Evolutionary conservation across 2,888 invertebrate species (phyloP).

Genomic region (Lepetodrilus schrolli): DNA sequence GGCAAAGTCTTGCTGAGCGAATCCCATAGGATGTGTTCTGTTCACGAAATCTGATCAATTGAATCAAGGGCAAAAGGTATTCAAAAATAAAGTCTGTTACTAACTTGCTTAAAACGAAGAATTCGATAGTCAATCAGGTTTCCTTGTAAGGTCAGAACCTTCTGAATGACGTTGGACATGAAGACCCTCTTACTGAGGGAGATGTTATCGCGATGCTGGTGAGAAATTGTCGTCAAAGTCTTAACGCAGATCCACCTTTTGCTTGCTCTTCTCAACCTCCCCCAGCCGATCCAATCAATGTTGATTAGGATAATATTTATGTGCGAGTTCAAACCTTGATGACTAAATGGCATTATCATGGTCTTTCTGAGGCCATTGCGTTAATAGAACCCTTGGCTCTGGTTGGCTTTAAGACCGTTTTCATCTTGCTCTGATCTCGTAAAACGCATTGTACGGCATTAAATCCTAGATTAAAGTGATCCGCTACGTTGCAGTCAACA

Average conservation of each 20-base stretch:
- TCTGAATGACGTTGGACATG: not conserved
- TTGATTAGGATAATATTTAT: conserved; percentile 21
- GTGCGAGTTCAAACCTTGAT: not conserved
- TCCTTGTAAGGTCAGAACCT: not conserved
- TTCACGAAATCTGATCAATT: not conserved
- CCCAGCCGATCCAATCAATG: conserved; percentile 6
- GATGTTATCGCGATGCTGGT: not conserved
- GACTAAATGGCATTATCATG: not conserved
- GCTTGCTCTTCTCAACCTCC: not conserved
- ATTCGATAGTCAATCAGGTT: conserved; percentile 13
- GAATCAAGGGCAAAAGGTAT: conserved; percentile 2
- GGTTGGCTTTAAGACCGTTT: not conserved
- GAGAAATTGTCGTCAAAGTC: not conserved
- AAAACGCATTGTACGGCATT: conserved; percentile 14
- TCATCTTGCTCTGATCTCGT: not conserved
- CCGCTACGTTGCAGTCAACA: not conserved
- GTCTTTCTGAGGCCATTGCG: not conserved
- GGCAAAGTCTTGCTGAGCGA: not conserved
- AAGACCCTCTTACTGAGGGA: not conserved
- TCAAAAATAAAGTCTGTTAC: conserved; percentile 22
- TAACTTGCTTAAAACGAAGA: conserved; percentile 20
- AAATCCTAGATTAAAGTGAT: conserved; percentile 6
- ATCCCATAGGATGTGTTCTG: not conserved
- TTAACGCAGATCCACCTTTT: not conserved
- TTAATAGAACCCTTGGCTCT: not conserved